Evolutionary conservation across 1,140 invertebrate species (phyloP).

Genomic region (Euglossa dilemma): DNA sequence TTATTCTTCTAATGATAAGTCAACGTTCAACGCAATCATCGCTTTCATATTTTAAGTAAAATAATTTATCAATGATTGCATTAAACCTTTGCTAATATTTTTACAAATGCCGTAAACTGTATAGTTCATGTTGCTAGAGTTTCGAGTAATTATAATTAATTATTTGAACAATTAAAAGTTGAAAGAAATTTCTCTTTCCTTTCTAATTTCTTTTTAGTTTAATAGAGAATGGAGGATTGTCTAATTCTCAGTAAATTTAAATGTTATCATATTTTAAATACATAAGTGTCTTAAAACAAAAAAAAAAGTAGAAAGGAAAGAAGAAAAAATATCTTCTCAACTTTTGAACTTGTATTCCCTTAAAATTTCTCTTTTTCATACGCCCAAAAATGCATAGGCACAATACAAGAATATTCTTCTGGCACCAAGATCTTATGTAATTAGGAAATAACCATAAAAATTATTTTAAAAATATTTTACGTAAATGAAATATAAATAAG

Average conservation of each 20-base stretch:
- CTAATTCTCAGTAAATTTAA: constrained; percentile 7
- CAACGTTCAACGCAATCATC: constrained; percentile 18
- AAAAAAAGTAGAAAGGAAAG: not conserved
- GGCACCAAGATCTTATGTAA: constrained; percentile 8
- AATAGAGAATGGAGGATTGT: constrained; percentile 16
- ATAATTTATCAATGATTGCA: constrained; percentile 22
- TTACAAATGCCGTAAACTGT: constrained; percentile 3
- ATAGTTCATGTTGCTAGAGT: not conserved
- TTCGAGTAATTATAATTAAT: not conserved
- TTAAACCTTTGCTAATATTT: constrained; percentile 12
- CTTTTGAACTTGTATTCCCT: not conserved
- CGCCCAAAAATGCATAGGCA: constrained; percentile 26
- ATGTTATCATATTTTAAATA: not conserved
- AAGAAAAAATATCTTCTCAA: constrained; percentile 1
- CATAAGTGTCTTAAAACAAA: not conserved
- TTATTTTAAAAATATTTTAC: not conserved
- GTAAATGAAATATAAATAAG: constrained; percentile 15
- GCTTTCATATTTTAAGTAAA: constrained; percentile 34
- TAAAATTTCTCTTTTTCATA: constrained; percentile 2
- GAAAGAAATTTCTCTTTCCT: constrained; percentile 13
- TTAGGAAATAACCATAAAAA: constrained; percentile 4
- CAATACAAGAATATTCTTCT: constrained; percentile 26
- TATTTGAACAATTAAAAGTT: constrained; percentile 2
- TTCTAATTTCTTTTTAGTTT: not conserved
- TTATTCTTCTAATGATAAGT: constrained; percentile 17